Conservation (phyloP, 2,888 invertebrate genomes). For the Elegia similella region DNA sequence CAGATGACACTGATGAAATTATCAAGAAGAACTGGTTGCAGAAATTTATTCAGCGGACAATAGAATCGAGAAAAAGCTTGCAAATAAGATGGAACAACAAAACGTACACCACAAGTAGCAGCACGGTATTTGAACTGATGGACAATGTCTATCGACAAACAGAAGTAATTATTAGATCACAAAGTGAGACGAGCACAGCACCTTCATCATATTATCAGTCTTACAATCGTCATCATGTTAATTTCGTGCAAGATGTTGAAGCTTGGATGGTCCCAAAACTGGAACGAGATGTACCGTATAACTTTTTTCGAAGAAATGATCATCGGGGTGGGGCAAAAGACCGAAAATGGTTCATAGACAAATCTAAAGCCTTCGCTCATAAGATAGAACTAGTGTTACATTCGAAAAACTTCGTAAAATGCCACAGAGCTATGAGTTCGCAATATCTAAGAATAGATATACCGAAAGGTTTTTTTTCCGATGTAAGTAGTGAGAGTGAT, state of each 20-base stretch:
- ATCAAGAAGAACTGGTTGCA: slow-evolving; percentile 52
- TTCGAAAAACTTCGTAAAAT: slow-evolving; percentile 41
- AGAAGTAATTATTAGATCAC: slow-evolving; percentile 45
- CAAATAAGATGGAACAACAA: slow-evolving; percentile 64
- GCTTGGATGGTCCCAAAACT: slow-evolving; percentile 66
- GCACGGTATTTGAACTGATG: slow-evolving; percentile 57
- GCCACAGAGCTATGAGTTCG: slow-evolving; percentile 40
- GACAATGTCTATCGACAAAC: slow-evolving; percentile 56
- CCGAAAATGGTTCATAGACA: slow-evolving; percentile 56
- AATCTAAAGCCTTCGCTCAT: slow-evolving; percentile 53
- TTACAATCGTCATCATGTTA: slow-evolving; percentile 40
- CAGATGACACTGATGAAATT: slow-evolving; percentile 39
- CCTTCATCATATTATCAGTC: slow-evolving; percentile 43
- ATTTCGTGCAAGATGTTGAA: slow-evolving; percentile 56
- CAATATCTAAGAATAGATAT: slow-evolving; percentile 61
- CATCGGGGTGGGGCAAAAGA: slow-evolving; percentile 33
- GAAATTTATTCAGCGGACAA: slow-evolving; percentile 44
- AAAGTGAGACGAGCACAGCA: slow-evolving; percentile 48
- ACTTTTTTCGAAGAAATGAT: slow-evolving; percentile 31
- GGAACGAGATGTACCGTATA: slow-evolving; percentile 32
- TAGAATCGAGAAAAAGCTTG: slow-evolving; percentile 54
- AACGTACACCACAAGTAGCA: slow-evolving; percentile 56
- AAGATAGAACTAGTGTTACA: slow-evolving; percentile 57
- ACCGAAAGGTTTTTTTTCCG: slow-evolving; percentile 59
- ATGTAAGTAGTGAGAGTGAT: slow-evolving; percentile 42